A percentile compares a stretch with the other conserved stretches of the same genome.
Conservation (phyloP, 2,113 vertebrate genomes). For the Varanus komodoensis region DNA sequence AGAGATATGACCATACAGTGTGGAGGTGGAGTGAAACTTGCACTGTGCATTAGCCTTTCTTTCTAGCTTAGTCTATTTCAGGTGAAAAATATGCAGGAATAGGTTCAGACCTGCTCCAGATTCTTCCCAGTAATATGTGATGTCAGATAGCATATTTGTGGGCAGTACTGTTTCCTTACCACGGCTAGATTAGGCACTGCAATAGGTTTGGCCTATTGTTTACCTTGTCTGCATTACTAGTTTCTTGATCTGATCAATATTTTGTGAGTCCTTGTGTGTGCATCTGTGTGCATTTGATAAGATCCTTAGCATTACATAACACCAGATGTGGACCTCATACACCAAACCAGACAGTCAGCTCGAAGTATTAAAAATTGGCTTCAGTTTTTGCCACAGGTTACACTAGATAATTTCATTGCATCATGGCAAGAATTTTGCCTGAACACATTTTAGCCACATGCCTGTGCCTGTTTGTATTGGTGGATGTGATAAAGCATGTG, state of each 20-base stretch:
- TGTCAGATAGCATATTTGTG: neutral
- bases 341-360: neutral
- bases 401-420: neutral
- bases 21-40: neutral
- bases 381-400: neutral
- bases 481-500: neutral
- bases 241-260: slow-evolving; percentile 12
- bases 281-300: neutral
- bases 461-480: neutral
- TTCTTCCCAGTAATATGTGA: neutral
- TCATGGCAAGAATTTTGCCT: slow-evolving; percentile 16
- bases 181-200: neutral
- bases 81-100: neutral
- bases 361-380: neutral
- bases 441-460: slow-evolving; percentile 19
- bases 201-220: neutral
- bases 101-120: neutral
- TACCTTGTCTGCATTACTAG: neutral
- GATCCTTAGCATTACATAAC: neutral
- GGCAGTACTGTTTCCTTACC: neutral
- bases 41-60: neutral
- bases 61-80: neutral
- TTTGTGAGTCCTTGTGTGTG: neutral
- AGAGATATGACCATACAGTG: neutral
- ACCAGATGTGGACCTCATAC: neutral